phyloP scores from a whole-genome alignment of 2,888 invertebrate species.

The Zelleria hepariella region DNA sequence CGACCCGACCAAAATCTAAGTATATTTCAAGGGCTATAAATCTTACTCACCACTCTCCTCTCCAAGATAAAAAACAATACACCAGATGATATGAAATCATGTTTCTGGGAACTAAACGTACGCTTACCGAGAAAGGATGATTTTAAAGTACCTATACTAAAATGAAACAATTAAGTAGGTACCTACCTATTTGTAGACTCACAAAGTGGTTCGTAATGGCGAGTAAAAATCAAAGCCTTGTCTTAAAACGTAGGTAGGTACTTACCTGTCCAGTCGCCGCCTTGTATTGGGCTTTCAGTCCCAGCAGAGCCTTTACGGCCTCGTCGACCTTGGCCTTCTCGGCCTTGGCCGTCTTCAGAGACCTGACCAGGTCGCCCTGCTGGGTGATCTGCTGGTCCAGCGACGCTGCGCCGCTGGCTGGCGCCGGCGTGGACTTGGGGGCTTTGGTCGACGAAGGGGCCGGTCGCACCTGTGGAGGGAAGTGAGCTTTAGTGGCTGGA shows the following conservation, averaged over 20 bases:
- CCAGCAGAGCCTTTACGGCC: conserved; percentile 71
- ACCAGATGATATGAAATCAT: too few species aligned
- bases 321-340: conserved; percentile 47
- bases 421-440: conserved; percentile 9
- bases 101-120: too few species aligned
- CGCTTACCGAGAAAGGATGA: too few species aligned
- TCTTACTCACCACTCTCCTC: too few species aligned
- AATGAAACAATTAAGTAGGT: too few species aligned
- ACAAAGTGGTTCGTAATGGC: too few species aligned
- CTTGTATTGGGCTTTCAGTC: conserved; percentile 83
- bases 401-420: conserved; percentile 24
- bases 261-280: conserved; percentile 42
- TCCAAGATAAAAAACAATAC: too few species aligned
- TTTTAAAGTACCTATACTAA: too few species aligned
- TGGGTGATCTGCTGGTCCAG: conserved; percentile 55
- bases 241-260: not conserved
- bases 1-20: too few species aligned
- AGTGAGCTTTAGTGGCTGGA: not conserved
- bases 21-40: too few species aligned
- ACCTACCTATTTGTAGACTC: too few species aligned
- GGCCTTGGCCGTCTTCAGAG: conserved; percentile 76
- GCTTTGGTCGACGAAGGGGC: conserved; percentile 13
- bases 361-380: conserved; percentile 78
- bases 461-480: conserved; percentile 21
- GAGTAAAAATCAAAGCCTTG: too few species aligned